Evolutionary conservation across 2,113 vertebrate genomes (phyloP).

Genomic region (Tringa solitaria): DNA sequence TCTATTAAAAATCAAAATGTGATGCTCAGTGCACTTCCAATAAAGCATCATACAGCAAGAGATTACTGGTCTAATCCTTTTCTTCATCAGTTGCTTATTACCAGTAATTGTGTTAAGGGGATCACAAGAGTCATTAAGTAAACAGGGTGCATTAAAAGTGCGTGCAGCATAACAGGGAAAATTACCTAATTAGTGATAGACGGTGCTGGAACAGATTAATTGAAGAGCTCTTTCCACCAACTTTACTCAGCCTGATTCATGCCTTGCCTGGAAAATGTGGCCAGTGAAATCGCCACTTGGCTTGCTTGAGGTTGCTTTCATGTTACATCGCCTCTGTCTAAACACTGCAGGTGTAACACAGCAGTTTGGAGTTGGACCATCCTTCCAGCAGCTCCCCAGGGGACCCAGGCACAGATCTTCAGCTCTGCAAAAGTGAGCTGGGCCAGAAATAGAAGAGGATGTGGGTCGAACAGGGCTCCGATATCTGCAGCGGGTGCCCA

Average conservation of each 20-base stretch:
- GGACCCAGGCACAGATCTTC: neutral
- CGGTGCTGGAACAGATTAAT: neutral
- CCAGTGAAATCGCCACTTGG: neutral
- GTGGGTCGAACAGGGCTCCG: rapidly evolving
- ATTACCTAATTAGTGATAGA: constrained; percentile 37
- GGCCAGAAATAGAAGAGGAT: neutral
- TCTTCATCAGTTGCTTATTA: constrained; percentile 24
- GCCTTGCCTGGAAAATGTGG: neutral
- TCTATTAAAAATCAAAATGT: constrained; percentile 50
- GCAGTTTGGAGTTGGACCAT: neutral
- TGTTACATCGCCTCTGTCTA: neutral
- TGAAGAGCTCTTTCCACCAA: neutral
- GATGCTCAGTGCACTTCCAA: neutral
- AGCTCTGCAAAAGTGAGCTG: neutral
- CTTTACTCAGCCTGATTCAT: neutral
- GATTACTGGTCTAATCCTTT: constrained; percentile 34
- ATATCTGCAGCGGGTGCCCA: rapidly evolving
- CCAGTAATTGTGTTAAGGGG: constrained; percentile 36
- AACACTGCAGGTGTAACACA: neutral
- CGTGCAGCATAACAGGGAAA: neutral
- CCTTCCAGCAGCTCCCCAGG: neutral
- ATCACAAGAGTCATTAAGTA: constrained; percentile 50
- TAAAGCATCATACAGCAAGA: neutral
- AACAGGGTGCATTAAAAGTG: constrained; percentile 40
- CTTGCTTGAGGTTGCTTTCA: neutral